Conservation (phyloP, 2,797 vertebrate species). For the Pseudochaenichthys georgianus region DNA sequence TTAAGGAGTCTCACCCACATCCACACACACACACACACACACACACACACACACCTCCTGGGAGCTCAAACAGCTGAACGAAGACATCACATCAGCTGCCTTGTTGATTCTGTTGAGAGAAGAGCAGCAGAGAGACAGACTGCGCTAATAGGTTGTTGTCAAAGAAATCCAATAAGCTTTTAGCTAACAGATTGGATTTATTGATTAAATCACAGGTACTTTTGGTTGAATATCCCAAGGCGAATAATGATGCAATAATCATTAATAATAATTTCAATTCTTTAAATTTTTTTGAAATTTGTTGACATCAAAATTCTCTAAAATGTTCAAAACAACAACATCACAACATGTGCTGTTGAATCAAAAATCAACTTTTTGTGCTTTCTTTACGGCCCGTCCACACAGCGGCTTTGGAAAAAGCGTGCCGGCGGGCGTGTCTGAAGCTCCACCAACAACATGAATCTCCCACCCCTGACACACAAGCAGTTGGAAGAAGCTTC, state of each 20-base stretch:
- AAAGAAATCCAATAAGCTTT: slow-evolving; percentile 3
- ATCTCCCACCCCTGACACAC: too few relatives aligned
- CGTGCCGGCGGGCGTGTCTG: too few relatives aligned
- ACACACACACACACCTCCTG: slow-evolving; percentile 24
- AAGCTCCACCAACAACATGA: too few relatives aligned
- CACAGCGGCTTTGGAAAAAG: too few relatives aligned
- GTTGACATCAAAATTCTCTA: not conserved
- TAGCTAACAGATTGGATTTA: not conserved
- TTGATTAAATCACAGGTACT: not conserved
- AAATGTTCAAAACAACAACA: not conserved
- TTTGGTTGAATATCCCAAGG: not conserved
- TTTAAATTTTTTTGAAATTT: not conserved
- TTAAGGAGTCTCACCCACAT: slow-evolving; percentile 32
- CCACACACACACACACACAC: slow-evolving; percentile 16
- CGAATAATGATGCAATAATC: not conserved
- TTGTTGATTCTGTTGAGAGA: slow-evolving; percentile 52
- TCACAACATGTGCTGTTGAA: not conserved
- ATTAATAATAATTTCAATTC: not conserved
- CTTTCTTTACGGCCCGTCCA: too few relatives aligned
- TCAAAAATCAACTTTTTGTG: too few relatives aligned
- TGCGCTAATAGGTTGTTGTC: slow-evolving; percentile 12
- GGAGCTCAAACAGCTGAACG: slow-evolving; percentile 74
- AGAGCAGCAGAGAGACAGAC: slow-evolving; percentile 30
- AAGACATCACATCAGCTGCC: slow-evolving; percentile 75
- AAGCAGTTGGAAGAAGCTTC: too few relatives aligned